These are phyloP conservation scores for Calypte anna DNA, from an alignment of 2,113 vertebrate species.

Conservation along the genomic window DNA sequence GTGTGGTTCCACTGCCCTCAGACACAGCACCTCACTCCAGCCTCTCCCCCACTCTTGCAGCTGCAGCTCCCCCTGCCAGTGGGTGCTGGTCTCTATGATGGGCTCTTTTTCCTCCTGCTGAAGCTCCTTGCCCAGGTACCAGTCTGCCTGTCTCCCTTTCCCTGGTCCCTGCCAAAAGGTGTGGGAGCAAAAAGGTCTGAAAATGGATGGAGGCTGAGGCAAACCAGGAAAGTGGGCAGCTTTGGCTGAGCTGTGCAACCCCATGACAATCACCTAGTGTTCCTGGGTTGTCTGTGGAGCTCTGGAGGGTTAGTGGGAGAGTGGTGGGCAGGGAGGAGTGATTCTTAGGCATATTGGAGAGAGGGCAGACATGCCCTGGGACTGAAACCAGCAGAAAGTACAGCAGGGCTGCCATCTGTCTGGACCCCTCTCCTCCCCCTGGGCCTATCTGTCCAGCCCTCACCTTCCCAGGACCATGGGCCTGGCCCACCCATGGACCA, in stretches of 20 bases:
- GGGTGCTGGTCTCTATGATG: slow-evolving; percentile 78
- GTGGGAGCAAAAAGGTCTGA: background rate
- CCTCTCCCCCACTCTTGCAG: slow-evolving; percentile 32
- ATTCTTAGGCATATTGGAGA: background rate
- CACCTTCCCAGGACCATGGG: background rate
- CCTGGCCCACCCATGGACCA: background rate
- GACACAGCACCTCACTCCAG: background rate
- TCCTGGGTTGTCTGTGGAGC: background rate
- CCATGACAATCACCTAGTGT: background rate
- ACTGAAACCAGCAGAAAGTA: background rate
- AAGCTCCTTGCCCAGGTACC: slow-evolving; percentile 77
- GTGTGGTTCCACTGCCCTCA: background rate
- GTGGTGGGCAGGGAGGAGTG: background rate
- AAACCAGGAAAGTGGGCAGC: background rate
- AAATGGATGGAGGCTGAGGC: background rate
- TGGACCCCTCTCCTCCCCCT: background rate
- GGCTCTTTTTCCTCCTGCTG: slow-evolving; percentile 74
- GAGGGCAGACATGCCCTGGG: background rate
- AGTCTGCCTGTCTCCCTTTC: background rate
- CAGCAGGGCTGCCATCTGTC: background rate
- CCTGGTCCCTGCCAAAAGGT: background rate
- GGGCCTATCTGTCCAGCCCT: background rate
- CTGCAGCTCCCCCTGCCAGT: slow-evolving; percentile 66
- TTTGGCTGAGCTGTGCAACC: background rate
- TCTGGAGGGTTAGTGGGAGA: background rate